These are phyloP conservation scores for Lysiphlebus fabarum DNA, from an alignment of 1,140 invertebrate species.

Conservation along the genomic window DNA sequence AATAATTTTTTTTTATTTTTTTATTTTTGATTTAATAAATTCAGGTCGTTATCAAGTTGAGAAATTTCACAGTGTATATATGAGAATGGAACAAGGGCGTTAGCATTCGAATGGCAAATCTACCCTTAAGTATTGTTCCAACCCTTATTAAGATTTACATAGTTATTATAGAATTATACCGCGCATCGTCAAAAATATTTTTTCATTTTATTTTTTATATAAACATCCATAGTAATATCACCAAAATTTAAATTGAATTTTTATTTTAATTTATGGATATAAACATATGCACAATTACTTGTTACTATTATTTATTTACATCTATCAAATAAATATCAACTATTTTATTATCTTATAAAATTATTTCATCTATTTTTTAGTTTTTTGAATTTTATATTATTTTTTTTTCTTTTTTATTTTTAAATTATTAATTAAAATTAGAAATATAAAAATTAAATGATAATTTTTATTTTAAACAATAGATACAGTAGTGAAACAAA, in stretches of 20 bases:
- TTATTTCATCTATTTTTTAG: background rate
- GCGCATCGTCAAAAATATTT: slow-evolving; percentile 43
- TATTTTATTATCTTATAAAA: no score
- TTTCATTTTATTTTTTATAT: slow-evolving; percentile 20
- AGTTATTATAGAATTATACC: slow-evolving; percentile 52
- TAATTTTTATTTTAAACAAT: background rate
- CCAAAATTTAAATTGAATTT: no score
- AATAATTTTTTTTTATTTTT: background rate
- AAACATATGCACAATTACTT: no score
- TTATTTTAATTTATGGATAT: no score
- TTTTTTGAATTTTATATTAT: background rate
- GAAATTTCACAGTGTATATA: slow-evolving; percentile 24
- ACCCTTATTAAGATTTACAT: slow-evolving; percentile 40
- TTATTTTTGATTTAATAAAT: slow-evolving; percentile 8
- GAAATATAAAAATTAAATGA: slow-evolving; percentile 7
- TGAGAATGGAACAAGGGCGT: slow-evolving; percentile 25
- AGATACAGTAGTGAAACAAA: background rate
- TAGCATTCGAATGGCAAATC: slow-evolving; percentile 47
- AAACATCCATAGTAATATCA: background rate
- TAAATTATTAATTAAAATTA: no score
- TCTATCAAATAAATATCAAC: no score
- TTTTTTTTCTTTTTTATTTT: background rate
- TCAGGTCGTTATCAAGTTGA: slow-evolving; percentile 36
- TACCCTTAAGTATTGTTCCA: slow-evolving; percentile 42
- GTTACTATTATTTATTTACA: no score